A percentile compares a stretch with the other conserved stretches of the same genome.
phyloP scores from a whole-genome alignment of 1,140 invertebrate genomes.

The Dendroctonus valens region DNA sequence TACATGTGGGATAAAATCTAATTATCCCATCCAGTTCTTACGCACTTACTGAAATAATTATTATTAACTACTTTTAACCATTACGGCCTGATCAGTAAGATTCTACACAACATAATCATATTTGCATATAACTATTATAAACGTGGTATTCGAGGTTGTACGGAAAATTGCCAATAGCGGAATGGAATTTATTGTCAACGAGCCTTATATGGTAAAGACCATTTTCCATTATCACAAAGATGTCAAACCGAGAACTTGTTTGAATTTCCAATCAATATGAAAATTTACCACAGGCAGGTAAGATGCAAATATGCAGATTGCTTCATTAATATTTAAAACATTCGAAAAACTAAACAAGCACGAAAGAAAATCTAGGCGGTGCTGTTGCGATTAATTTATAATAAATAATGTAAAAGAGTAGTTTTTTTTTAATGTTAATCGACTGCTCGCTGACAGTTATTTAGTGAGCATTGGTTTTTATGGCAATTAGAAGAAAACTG shows the following conservation, averaged over 20 bases:
- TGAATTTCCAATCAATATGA: constrained; percentile 29
- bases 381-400: not conserved
- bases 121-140: not conserved
- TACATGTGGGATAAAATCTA: too few species aligned
- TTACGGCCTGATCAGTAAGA: too few species aligned
- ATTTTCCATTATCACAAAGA: constrained; percentile 23
- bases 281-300: constrained; percentile 9
- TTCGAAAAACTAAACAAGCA: constrained; percentile 11
- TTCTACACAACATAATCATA: too few species aligned
- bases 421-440: too few species aligned
- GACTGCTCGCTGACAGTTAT: too few species aligned
- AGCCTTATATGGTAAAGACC: constrained; percentile 6
- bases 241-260: constrained; percentile 17
- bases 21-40: too few species aligned
- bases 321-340: constrained; percentile 24
- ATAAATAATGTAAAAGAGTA: too few species aligned
- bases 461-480: too few species aligned
- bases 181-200: constrained; percentile 15
- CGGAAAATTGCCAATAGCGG: not conserved
- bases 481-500: too few species aligned
- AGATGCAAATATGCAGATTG: constrained; percentile 26
- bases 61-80: too few species aligned
- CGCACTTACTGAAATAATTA: too few species aligned
- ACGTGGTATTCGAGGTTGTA: not conserved
- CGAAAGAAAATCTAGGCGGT: constrained; percentile 15